These are phyloP conservation scores for Pelecanoides urinatrix DNA, from an alignment of 2,113 vertebrate genomes.

Conservation along the genomic window DNA sequence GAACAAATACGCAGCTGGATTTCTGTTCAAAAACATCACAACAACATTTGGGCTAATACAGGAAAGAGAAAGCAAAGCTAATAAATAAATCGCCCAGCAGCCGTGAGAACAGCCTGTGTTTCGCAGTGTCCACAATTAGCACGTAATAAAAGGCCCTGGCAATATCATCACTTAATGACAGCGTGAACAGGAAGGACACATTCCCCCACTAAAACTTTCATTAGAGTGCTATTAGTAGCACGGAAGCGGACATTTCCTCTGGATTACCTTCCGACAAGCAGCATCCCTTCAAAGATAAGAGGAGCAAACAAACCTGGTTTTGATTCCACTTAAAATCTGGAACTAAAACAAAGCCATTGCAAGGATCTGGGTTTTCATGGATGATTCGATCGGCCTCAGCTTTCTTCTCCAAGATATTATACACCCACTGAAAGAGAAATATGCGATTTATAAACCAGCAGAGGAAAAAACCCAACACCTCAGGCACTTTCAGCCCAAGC, in stretches of 20 bases:
- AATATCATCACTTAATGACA: not conserved
- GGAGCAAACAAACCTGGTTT: conserved; percentile 81
- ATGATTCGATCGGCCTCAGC: conserved; percentile 88
- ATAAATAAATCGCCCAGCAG: not conserved
- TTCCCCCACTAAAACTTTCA: not conserved
- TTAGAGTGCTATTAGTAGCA: not conserved
- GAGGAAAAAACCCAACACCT: not conserved
- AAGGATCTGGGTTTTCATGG: conserved; percentile 86
- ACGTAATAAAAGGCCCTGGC: not conserved
- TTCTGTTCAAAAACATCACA: not conserved
- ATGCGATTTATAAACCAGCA: not conserved
- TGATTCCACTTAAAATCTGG: conserved; percentile 98
- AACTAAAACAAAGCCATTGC: conserved; percentile 86
- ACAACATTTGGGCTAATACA: not conserved
- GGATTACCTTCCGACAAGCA: not conserved
- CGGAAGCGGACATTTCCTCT: not conserved
- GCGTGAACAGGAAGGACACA: not conserved
- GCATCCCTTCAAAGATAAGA: not conserved
- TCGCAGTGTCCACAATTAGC: not conserved
- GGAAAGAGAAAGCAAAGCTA: not conserved
- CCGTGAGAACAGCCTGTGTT: not conserved
- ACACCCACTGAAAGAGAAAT: conserved; percentile 87
- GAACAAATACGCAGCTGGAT: not conserved
- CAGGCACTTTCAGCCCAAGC: not conserved
- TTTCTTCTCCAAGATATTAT: conserved; percentile 96